A percentile compares a stretch with the other conserved stretches of the same genome.
These are phyloP conservation scores for Alethe diademata DNA, from an alignment of 2,113 vertebrate genomes.

Conservation along the genomic window DNA sequence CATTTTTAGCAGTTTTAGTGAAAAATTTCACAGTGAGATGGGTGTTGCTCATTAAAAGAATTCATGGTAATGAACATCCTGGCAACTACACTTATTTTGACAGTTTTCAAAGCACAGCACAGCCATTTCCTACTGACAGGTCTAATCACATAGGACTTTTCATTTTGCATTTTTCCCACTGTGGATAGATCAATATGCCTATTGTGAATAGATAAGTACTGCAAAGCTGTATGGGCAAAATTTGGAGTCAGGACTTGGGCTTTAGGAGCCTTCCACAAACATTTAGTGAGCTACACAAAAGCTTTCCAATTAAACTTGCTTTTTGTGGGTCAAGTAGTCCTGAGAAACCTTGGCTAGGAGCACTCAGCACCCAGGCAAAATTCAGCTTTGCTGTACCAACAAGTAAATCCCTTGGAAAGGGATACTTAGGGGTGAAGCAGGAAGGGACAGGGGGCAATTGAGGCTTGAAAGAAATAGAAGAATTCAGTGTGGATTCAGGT, in stretches of 20 bases:
- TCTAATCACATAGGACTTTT: neutral
- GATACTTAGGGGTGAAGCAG: neutral
- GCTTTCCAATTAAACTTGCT: neutral
- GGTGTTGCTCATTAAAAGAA: neutral
- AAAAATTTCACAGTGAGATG: neutral
- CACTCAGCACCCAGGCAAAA: neutral
- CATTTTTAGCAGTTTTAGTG: neutral
- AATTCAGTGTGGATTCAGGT: neutral
- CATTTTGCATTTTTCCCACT: neutral
- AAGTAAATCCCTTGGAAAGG: neutral
- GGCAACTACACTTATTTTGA: neutral
- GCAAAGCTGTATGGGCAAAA: neutral
- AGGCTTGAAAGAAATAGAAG: neutral
- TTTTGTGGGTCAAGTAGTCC: neutral
- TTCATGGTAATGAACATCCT: neutral
- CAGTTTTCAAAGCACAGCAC: neutral
- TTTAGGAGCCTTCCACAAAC: neutral
- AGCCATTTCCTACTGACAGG: neutral
- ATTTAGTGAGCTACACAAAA: neutral
- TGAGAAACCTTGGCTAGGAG: neutral
- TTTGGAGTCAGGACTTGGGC: neutral
- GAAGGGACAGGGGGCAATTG: neutral
- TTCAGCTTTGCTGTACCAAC: neutral
- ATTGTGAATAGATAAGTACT: neutral
- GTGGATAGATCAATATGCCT: neutral